A percentile compares a stretch with the other conserved stretches of the same genome.
Evolutionary conservation across 2,888 invertebrate genomes (phyloP).

Genomic region (Polylopha cassiicola): DNA sequence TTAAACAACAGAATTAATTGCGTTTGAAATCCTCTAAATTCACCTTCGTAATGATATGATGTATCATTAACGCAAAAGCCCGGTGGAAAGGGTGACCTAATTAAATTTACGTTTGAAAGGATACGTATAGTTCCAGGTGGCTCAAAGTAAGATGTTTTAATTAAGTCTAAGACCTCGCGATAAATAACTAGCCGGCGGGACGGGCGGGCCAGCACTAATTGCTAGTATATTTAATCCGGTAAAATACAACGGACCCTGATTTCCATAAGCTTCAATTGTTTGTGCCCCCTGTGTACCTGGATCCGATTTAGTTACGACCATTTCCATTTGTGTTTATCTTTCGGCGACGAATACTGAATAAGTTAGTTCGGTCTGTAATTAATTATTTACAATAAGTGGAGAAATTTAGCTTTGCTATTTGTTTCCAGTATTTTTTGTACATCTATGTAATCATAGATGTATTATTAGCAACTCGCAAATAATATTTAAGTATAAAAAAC

Average conservation of each 20-base stretch:
- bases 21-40: background rate
- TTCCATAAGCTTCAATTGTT: constrained; percentile 76
- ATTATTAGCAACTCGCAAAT: no score
- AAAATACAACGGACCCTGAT: constrained; percentile 70
- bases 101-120: constrained; percentile 57
- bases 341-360: constrained; percentile 50
- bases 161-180: constrained; percentile 72
- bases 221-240: constrained; percentile 74
- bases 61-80: constrained; percentile 22
- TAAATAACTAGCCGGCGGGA: constrained; percentile 65
- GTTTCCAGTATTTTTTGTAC: background rate
- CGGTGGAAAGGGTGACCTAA: constrained; percentile 45
- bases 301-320: constrained; percentile 62
- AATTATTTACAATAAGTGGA: constrained; percentile 35
- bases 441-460: no score
- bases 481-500: no score
- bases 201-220: constrained; percentile 66
- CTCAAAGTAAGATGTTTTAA: constrained; percentile 74
- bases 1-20: constrained; percentile 9
- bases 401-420: constrained; percentile 1
- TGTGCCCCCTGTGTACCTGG: constrained; percentile 57
- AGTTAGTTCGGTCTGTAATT: constrained; percentile 39
- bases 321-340: constrained; percentile 63
- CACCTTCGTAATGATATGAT: constrained; percentile 28
- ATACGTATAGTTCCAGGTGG: constrained; percentile 49